A percentile compares a stretch with the other conserved stretches of the same genome.
These are phyloP conservation scores for Scelioninae gen. 1 DNA, from an alignment of 2,888 invertebrate genomes.

Conservation along the genomic window DNA sequence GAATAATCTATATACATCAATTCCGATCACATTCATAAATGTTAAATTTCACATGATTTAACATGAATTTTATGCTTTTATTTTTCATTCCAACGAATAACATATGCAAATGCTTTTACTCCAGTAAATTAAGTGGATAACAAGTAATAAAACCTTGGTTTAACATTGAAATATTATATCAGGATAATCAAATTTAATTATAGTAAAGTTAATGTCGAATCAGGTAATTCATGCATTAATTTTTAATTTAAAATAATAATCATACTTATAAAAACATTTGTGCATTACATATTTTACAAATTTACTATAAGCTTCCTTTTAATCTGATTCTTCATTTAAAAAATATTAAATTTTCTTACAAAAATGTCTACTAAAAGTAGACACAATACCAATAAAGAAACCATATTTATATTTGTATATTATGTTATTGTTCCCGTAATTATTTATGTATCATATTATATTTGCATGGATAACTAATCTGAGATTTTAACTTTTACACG, in stretches of 20 bases:
- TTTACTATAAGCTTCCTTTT: no score
- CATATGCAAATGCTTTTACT: conserved; percentile 35
- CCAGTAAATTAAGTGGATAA: conserved; percentile 32
- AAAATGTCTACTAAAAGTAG: no score
- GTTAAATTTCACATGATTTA: conserved; percentile 33
- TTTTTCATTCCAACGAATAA: conserved; percentile 20
- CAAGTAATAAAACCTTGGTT: conserved; percentile 28
- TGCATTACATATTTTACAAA: neutral
- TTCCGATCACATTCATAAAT: conserved; percentile 14
- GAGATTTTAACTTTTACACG: no score
- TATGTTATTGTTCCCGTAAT: no score
- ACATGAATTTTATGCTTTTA: conserved; percentile 31
- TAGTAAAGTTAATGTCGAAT: neutral
- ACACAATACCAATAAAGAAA: no score
- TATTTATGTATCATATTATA: no score
- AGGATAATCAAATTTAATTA: conserved; percentile 26
- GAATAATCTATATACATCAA: conserved; percentile 12
- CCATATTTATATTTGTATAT: no score
- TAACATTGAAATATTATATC: conserved; percentile 27
- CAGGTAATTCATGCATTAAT: neutral
- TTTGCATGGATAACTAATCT: no score
- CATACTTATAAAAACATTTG: neutral
- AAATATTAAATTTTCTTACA: no score
- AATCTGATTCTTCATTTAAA: no score
- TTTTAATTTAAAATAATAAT: neutral